Evolutionary conservation across 1,140 invertebrate genomes (phyloP).

Genomic region (Trichonephila clavipes): DNA sequence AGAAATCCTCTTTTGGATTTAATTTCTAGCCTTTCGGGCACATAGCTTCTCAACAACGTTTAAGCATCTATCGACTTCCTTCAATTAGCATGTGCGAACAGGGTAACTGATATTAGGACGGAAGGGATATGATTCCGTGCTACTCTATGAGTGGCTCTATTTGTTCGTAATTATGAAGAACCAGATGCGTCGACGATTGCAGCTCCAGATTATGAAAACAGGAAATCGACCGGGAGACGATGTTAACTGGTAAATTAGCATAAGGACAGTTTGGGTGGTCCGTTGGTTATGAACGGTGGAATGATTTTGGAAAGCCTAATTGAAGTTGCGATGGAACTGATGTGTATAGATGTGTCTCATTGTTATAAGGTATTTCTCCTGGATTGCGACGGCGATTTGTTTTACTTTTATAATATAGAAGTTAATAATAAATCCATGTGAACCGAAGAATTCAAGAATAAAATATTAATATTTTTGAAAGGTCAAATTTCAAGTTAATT

Average conservation of each 20-base stretch:
- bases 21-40: background rate
- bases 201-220: background rate
- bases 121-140: background rate
- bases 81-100: background rate
- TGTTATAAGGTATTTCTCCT: too few relatives aligned
- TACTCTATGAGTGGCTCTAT: background rate
- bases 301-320: too few relatives aligned
- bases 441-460: too few relatives aligned
- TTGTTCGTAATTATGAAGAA: background rate
- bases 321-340: too few relatives aligned
- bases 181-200: background rate
- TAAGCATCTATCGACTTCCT: background rate
- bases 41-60: background rate
- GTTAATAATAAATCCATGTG: too few relatives aligned
- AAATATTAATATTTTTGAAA: too few relatives aligned
- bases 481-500: too few relatives aligned
- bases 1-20: background rate
- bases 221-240: background rate
- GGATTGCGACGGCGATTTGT: too few relatives aligned
- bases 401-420: too few relatives aligned
- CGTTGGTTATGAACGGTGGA: too few relatives aligned
- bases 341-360: too few relatives aligned
- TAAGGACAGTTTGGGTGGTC: too few relatives aligned
- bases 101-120: background rate
- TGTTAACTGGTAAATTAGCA: background rate